These are phyloP conservation scores for Orestias chungarensis DNA, from an alignment of 2,797 vertebrate genomes.

Conservation along the genomic window DNA sequence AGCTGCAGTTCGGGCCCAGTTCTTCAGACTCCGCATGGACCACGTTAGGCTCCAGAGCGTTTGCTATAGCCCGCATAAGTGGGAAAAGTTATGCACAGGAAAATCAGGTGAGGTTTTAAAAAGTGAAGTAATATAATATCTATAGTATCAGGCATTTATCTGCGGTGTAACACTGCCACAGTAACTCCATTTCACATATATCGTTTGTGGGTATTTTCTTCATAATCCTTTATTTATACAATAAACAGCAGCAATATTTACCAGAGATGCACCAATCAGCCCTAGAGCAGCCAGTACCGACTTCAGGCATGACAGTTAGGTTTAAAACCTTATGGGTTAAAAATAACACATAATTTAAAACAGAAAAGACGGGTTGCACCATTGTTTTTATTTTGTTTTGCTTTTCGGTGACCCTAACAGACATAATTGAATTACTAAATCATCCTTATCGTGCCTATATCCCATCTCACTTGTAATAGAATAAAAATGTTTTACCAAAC, in stretches of 20 bases:
- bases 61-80: slow-evolving; percentile 58
- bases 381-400: no score
- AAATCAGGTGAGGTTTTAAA: neutral
- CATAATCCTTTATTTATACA: no score
- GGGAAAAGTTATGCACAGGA: slow-evolving; percentile 38
- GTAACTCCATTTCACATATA: neutral
- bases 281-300: no score
- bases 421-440: neutral
- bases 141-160: neutral
- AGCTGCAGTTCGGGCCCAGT: slow-evolving; percentile 20
- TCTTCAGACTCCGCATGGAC: slow-evolving; percentile 56
- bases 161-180: neutral
- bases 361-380: neutral
- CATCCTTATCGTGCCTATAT: neutral
- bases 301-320: neutral
- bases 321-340: neutral
- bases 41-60: slow-evolving; percentile 32
- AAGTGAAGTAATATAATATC: neutral
- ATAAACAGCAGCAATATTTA: no score
- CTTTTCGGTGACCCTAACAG: no score
- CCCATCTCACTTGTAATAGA: neutral
- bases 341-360: neutral
- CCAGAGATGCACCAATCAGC: neutral
- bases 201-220: neutral
- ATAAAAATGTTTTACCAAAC: neutral